phyloP scores from a whole-genome alignment of 2,797 vertebrate genomes.

The Mergus octosetaceus region DNA sequence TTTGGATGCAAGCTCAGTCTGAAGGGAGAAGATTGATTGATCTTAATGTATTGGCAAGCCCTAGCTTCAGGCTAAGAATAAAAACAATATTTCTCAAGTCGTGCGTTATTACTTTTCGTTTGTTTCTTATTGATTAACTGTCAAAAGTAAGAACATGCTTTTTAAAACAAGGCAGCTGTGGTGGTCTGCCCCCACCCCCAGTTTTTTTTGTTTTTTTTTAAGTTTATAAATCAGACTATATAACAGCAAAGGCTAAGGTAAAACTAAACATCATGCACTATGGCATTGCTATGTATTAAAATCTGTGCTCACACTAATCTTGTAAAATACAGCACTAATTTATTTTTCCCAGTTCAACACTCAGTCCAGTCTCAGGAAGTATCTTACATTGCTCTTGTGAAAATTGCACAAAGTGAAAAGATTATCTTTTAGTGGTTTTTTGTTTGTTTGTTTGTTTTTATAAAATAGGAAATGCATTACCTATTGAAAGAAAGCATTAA shows the following conservation, averaged over 20 bases:
- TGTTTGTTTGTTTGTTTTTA: not conserved
- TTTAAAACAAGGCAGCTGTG: slow-evolving; percentile 64
- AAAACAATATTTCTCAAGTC: slow-evolving; percentile 72
- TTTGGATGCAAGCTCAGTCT: slow-evolving; percentile 31
- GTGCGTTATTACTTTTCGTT: slow-evolving; percentile 76
- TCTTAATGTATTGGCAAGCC: slow-evolving; percentile 54
- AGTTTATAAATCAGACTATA: slow-evolving; percentile 20
- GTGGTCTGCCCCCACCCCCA: not conserved
- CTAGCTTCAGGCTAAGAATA: slow-evolving; percentile 53
- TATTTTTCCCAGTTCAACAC: not conserved
- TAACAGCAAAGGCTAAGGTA: not conserved
- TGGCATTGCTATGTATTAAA: not conserved
- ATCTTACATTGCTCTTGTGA: not conserved
- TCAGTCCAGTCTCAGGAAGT: not conserved
- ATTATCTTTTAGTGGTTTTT: not conserved
- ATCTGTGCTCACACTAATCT: not conserved
- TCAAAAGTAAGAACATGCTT: slow-evolving; percentile 62
- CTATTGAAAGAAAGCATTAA: not conserved
- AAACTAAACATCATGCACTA: not conserved
- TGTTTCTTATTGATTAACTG: slow-evolving; percentile 77
- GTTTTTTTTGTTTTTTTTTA: not conserved
- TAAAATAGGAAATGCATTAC: not conserved
- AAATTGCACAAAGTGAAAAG: not conserved
- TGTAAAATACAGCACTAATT: not conserved
- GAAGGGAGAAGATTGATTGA: slow-evolving; percentile 65